Base-by-base conservation (phyloP, 2,888 invertebrate genomes). In the Spilarctia lutea region DNA sequence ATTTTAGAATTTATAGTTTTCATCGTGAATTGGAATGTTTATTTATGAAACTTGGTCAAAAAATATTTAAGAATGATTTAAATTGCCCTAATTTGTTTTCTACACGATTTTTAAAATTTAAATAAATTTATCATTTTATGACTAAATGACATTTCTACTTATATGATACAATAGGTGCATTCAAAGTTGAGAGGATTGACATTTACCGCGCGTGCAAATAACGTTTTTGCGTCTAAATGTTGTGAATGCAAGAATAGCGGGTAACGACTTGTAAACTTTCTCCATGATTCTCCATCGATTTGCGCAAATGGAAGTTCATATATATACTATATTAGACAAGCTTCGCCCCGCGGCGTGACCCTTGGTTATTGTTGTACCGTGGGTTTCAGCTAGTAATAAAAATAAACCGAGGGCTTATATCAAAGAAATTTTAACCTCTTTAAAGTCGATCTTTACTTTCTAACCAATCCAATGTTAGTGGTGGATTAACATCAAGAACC, bases 401-500 rank as follows among this genome's bases (percentile, higher is more conserved):
- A 56, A 56, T 24, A 24, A 56, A 56, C 1, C 24, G 11, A 18
- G 42, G 45, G 24, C n/a, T 52, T n/a, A 69, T 27, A 56, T 24
- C 30, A 13, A 48, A 33, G 27, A 27, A 42, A 42, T 18, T 3
- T 42, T 18, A 30, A 24, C 30, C 48, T 1, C 10, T 56, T 11
- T 56, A 56, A 56, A 56, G 24, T n/a, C n/a, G 24, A 3, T 56
- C 2, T n/a, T n/a, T n/a, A 56, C 11, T 24, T 11, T 56, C n/a
- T 3, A 56, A 24, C 52, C 30, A 68, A 33, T 33, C 30, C 33
- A 48, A 33, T 13, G 65, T 33, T 33, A 30, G 30, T 48, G 8
- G 2, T 27, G 65, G 30, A 33, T 39, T 68, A 72, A 73, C 73
- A 68, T 24, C 13, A 4, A 65, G 11, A 68, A 27, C 45, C 39